Evolutionary conservation across 2,888 invertebrate genomes (phyloP), one percentile per base, ranked within the genome.

Genomic region (Andrena bicolor): DNA sequence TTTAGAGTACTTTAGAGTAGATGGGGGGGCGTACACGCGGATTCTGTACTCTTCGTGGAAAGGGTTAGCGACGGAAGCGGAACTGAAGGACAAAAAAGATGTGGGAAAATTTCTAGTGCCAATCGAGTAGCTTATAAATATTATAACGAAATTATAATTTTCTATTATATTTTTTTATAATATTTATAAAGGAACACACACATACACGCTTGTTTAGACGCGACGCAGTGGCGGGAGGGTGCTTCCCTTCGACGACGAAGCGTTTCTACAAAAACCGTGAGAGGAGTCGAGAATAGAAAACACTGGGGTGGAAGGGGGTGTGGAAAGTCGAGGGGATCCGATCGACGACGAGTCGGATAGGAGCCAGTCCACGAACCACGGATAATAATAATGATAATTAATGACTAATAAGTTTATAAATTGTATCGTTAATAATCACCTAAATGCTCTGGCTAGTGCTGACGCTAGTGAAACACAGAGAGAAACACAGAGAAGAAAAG

Each of bases 391-490:
- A 41, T 60, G 41, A 16, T 41, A 23, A 56, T 10, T 53, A 63
- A 65, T 30, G 30, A n/a, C 68, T 60, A 51, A 70, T 79, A 76
- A 79, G 68, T 79, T 76, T 58, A 26, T 79, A 69, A 80, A 77
- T 48, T 60, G 53, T 77, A 84, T 72, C 64, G 77, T 82, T 83
- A 23, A 69, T 63, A 68, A 75, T 76, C 86, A 90, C 90, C 90
- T 91, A 91, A 56, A 92, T 89, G 92, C 91, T 93, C 92, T 91
- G 90, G 89, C 91, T 93, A 92, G 91, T 90, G 92, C 90, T 91
- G 89, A 90, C 86, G 89, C 91, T 93, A 92, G 82, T 70, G 56
- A 65, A 69, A 63, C 30, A 71, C 35, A 63, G 28, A 41, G 32
- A 35, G 26, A 63, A 64, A n/a, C 32, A 58, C 49, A 1, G 32